Conservation (phyloP, 2,113 vertebrate species). For the Misgurnus anguillicaudatus region DNA sequence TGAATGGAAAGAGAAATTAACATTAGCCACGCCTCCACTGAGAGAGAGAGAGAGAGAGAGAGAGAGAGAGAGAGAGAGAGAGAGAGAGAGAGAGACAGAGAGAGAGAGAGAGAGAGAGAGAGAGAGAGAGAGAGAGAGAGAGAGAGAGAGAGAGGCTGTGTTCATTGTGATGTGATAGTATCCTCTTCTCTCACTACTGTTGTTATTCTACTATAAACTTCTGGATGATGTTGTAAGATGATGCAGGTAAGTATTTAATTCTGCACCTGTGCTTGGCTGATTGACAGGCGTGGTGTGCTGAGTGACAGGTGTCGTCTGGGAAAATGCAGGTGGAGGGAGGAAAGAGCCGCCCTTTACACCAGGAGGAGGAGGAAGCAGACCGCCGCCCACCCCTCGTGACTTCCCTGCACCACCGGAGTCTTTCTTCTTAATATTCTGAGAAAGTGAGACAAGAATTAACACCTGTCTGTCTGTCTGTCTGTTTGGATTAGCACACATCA, state of each 20-base stretch:
- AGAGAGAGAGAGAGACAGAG: too few relatives aligned
- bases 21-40: not conserved
- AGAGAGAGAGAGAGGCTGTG: not conserved
- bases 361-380: conserved; percentile 86
- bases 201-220: too few relatives aligned
- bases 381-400: conserved; percentile 60
- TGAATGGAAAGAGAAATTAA: conserved; percentile 42
- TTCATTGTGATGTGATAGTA: too few relatives aligned
- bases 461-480: not conserved
- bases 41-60: not conserved
- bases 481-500: not conserved
- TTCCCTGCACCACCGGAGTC: conserved; percentile 73
- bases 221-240: too few relatives aligned
- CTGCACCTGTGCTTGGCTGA: not conserved
- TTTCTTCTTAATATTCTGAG: conserved; percentile 92
- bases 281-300: conserved; percentile 72
- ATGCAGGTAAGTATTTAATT: too few relatives aligned
- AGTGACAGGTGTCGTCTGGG: conserved; percentile 50
- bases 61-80: too few relatives aligned
- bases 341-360: conserved; percentile 72
- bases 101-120: too few relatives aligned
- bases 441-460: not conserved
- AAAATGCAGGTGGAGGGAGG: conserved; percentile 56
- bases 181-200: too few relatives aligned
- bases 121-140: too few relatives aligned